Evolutionary conservation across 2,113 vertebrate species (phyloP), one percentile per base, ranked within the genome.

Genomic region (Melanerpes aurifrons): DNA sequence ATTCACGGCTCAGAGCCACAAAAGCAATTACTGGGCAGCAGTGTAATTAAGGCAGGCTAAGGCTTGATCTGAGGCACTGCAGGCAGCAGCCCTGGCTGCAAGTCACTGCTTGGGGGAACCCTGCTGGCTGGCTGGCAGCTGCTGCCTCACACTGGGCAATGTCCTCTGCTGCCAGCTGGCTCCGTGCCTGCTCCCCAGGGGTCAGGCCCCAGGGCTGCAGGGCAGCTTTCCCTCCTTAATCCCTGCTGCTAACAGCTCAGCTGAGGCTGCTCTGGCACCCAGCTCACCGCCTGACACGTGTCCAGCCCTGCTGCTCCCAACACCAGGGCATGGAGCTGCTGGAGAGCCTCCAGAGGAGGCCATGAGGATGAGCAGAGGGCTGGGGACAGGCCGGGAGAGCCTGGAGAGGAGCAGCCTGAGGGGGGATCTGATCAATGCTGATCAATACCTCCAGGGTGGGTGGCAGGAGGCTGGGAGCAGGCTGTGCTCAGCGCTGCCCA

Each of bases 11-110:
- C 90, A 90, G 82, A 45, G 59, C 89, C 28, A 67, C 73, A 81
- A 71, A 97, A 96, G 96, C 96, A 96, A 95, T 97, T 96, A 93
- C 69, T 7, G 69, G 79, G 95, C 89, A 56, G 89, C 91, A 80
- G 86, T 96, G 89, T 94, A 96, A 96, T 96, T 96, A 96, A 92
- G 89, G 76, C 95, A 97, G 96, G 96, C 96, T 97, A 95, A 93
- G 12, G 54, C 86, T 80, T 93, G 80, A 95, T 94, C 89, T 87
- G 81, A 95, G 82, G 73, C 93, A 82, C 86, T 87, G 95, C 95
- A 91, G 43, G 86, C 86, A 28, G 79, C 88, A 93, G 57, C 74
- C 1, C 18, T 77, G 83, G 95, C 95, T 96, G 93, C 75, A 89
- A 82, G 93, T 94, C 94, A 31, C 94, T 89, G 58, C 96, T 95